phyloP scores from a whole-genome alignment of 2,888 invertebrate genomes.

The Amaurobius ferox region DNA sequence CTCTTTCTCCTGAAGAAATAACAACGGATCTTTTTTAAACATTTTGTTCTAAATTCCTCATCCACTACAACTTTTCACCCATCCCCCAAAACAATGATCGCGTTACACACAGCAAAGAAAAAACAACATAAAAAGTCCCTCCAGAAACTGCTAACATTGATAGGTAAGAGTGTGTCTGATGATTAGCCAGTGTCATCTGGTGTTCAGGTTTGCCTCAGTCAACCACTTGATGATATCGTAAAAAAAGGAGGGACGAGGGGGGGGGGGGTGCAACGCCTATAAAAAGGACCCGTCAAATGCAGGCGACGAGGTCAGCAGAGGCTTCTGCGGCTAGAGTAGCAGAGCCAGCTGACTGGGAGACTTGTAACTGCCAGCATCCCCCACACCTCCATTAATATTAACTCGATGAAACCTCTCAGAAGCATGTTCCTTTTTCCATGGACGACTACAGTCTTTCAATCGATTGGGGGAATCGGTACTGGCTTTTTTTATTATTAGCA shows the following conservation, averaged over 20 bases:
- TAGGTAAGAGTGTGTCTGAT: slow-evolving; percentile 14
- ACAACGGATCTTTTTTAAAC: too few species aligned
- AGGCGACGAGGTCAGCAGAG: slow-evolving; percentile 40
- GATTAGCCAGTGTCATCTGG: slow-evolving; percentile 35
- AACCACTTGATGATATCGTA: slow-evolving; percentile 53
- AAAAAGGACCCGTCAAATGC: slow-evolving; percentile 58
- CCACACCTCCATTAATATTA: slow-evolving; percentile 59
- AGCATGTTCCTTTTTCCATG: slow-evolving; percentile 23
- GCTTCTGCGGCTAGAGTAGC: slow-evolving; percentile 34
- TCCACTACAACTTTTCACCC: too few species aligned
- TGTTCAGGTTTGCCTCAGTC: slow-evolving; percentile 26
- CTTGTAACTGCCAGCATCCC: slow-evolving; percentile 49
- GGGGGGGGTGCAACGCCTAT: neutral
- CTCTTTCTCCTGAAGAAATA: too few species aligned
- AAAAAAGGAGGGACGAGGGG: neutral
- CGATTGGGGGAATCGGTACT: neutral
- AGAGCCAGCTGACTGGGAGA: slow-evolving; percentile 49
- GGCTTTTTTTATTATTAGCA: neutral
- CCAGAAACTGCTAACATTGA: slow-evolving; percentile 44
- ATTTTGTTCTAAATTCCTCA: too few species aligned
- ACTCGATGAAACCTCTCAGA: slow-evolving; percentile 34
- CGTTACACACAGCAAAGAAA: neutral
- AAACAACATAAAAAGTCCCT: slow-evolving; percentile 23
- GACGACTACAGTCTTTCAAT: neutral
- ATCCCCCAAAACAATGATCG: too few species aligned